Evolutionary conservation across 2,797 vertebrate genomes (phyloP).

Genomic region (Mus minutoides): DNA sequence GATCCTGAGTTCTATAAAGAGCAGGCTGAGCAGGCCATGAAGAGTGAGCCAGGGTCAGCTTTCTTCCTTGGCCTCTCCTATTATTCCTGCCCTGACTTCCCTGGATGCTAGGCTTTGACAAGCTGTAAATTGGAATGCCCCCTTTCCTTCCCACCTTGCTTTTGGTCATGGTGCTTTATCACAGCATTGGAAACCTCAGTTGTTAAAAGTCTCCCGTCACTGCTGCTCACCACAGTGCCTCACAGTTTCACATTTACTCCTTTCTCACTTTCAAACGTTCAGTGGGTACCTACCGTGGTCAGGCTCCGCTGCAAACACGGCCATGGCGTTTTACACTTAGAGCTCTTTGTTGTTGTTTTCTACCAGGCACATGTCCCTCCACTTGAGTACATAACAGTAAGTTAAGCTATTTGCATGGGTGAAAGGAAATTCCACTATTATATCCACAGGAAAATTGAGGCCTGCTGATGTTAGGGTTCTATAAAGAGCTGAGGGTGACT

Average conservation of each 20-base stretch:
- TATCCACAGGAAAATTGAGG: background rate
- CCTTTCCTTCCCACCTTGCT: background rate
- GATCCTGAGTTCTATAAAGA: background rate
- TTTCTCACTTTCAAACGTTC: background rate
- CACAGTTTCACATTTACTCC: background rate
- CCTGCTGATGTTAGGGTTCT: background rate
- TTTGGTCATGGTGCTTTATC: background rate
- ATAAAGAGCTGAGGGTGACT: background rate
- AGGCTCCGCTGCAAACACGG: background rate
- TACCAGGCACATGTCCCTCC: background rate
- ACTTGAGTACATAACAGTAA: background rate
- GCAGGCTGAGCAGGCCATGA: background rate
- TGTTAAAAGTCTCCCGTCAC: background rate
- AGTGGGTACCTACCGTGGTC: background rate
- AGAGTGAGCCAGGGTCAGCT: background rate
- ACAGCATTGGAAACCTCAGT: background rate
- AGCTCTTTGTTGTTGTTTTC: background rate
- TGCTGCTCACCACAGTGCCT: slow-evolving; percentile 23
- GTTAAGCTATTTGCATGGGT: background rate
- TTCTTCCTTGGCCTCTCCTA: background rate
- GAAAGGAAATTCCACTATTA: background rate
- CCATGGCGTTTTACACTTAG: background rate
- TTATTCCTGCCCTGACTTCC: no score
- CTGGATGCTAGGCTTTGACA: no score
- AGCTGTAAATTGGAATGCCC: no score